Evolutionary conservation across 2,888 invertebrate genomes (phyloP), one percentile per base, ranked within the genome.

Genomic region (Nomada fabriciana): DNA sequence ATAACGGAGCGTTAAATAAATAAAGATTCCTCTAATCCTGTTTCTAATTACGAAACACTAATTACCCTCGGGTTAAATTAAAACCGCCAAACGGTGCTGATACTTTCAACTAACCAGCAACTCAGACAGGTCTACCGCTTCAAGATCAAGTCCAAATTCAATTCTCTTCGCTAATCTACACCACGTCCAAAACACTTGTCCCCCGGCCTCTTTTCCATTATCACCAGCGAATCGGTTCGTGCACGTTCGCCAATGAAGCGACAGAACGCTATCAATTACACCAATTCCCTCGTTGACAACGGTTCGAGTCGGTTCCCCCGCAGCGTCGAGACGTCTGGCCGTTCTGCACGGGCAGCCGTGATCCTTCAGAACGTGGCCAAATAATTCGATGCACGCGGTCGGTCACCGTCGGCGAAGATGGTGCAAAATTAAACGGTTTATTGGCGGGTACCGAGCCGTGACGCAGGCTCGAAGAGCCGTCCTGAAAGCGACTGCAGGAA

Each of bases 371-470:
- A 60, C 53, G 10, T 50, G 2, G 13, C 9, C n/a, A 59, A 64
- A 64, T 50, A 53, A 60, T 61, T 65, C 15, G 53, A 18, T 18
- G 57, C 20, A 52, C 13, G 11, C 23, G 13, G 9, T 18, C 20
- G 57, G 15, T 11, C 36, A 20, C 36, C 13, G 20, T n/a, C 29
- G 15, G 13, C 25, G 57, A 67, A 75, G 57, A 68, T 36, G 47
- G 53, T n/a, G 75, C 18, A 63, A 82, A 83, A 86, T 87, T 83
- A 85, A 80, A 80, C 74, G 80, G 76, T 87, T 88, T 86, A 88
- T 89, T 64, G 84, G 82, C 80, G 83, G 75, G 82, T 78, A 88
- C 84, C 86, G 88, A 82, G 57, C 78, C 82, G 78, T 86, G 81
- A 83, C 84, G 75, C 47, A 13, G 57, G 15, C 65, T 47, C 65